Percentiles rank a stretch among this genome's conserved stretches.
Conservation (phyloP, 2,797 vertebrate species). For the Halcyon badia region DNA sequence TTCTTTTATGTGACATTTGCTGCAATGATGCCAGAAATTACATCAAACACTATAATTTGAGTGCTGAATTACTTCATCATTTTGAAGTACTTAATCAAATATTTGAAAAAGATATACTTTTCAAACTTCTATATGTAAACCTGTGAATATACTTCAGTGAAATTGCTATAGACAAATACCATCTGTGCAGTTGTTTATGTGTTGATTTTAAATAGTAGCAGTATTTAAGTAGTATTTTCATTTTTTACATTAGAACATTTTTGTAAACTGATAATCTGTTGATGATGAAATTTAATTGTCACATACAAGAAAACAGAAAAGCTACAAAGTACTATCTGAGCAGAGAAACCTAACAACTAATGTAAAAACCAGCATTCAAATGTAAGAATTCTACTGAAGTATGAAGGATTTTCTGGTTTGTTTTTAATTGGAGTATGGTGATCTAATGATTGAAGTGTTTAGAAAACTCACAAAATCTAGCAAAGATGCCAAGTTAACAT, state of each 20-base stretch:
- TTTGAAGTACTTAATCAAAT: slow-evolving; percentile 76
- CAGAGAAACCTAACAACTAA: not conserved
- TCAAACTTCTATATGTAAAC: slow-evolving; percentile 58
- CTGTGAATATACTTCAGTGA: slow-evolving; percentile 42
- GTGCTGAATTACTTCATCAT: slow-evolving; percentile 70
- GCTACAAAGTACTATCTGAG: not conserved
- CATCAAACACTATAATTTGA: slow-evolving; percentile 73
- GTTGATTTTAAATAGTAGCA: not conserved
- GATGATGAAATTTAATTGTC: slow-evolving; percentile 16
- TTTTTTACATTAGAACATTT: slow-evolving; percentile 1
- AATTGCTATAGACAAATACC: slow-evolving; percentile 40
- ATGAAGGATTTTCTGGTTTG: not conserved
- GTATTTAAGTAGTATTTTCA: slow-evolving; percentile 6
- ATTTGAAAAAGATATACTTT: slow-evolving; percentile 66
- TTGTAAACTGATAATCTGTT: slow-evolving; percentile 20
- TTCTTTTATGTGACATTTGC: slow-evolving; percentile 76
- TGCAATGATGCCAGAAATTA: slow-evolving; percentile 76
- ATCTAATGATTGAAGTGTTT: not conserved
- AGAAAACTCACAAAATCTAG: not conserved
- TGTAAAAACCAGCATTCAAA: not conserved
- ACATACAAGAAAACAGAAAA: slow-evolving; percentile 19
- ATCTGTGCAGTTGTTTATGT: not conserved
- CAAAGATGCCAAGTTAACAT: not conserved
- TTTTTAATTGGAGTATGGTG: not conserved
- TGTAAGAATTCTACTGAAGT: not conserved